phyloP scores from a whole-genome alignment of 2,113 vertebrate species.

The Aegypius monachus region DNA sequence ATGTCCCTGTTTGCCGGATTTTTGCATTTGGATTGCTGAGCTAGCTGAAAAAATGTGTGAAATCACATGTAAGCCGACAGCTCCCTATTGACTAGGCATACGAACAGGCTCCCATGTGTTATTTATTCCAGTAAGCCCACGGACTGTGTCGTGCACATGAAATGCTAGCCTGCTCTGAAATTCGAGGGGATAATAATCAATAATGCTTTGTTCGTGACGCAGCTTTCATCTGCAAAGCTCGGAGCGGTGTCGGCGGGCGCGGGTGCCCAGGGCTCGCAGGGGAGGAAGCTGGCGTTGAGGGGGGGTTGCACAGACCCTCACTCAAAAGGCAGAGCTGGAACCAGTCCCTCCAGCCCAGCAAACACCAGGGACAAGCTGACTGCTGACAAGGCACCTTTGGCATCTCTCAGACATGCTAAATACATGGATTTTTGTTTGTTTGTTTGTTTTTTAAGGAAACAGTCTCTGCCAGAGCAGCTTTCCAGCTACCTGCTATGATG shows the following conservation, averaged over 20 bases:
- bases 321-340: neutral
- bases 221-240: neutral
- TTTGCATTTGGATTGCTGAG: slow-evolving; percentile 66
- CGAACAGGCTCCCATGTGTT: slow-evolving; percentile 37
- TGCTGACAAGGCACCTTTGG: neutral
- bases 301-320: neutral
- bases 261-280: neutral
- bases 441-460: neutral
- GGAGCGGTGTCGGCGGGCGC: accelerated
- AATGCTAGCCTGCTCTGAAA: slow-evolving; percentile 8
- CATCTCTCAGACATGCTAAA: neutral
- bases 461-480: neutral
- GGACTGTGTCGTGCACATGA: neutral
- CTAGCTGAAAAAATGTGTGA: slow-evolving; percentile 67
- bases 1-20: slow-evolving; percentile 39
- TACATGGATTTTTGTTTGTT: neutral
- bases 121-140: slow-evolving; percentile 41
- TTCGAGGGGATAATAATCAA: slow-evolving; percentile 23
- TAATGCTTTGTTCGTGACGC: neutral
- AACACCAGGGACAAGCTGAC: neutral
- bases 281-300: neutral
- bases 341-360: neutral
- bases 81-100: slow-evolving; percentile 46
- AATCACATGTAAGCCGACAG: slow-evolving; percentile 45
- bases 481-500: neutral